Conservation (phyloP, 2,888 invertebrate genomes). For the Tethea ocularis region DNA sequence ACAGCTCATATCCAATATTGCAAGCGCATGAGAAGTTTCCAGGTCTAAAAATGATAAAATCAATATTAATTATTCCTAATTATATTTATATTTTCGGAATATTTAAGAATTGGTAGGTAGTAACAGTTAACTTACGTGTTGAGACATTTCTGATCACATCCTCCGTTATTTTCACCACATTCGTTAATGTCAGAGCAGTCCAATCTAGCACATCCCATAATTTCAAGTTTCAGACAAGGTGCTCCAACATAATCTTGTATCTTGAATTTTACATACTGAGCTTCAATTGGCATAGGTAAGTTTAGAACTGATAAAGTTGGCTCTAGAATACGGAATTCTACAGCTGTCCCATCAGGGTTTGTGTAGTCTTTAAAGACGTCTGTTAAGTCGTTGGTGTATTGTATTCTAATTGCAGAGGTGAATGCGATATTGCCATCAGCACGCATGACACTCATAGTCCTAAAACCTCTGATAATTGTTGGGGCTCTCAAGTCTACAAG, state of each 20-base stretch:
- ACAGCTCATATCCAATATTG: constrained; percentile 95
- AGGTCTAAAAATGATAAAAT: constrained; percentile 79
- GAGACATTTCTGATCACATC: constrained; percentile 96
- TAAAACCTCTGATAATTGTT: constrained; percentile 94
- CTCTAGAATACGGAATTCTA: constrained; percentile 95
- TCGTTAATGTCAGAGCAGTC: constrained; percentile 96
- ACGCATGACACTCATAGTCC: constrained; percentile 94
- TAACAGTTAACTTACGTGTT: constrained; percentile 83
- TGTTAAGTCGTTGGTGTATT: constrained; percentile 94
- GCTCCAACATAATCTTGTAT: constrained; percentile 94
- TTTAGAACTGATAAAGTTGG: constrained; percentile 96
- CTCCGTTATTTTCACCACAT: constrained; percentile 93
- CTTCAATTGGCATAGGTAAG: constrained; percentile 95
- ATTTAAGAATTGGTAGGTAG: constrained; percentile 4
- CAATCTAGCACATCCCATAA: constrained; percentile 95
- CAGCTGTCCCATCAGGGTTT: constrained; percentile 96
- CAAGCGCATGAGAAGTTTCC: constrained; percentile 95
- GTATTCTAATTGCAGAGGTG: constrained; percentile 94
- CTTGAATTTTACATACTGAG: constrained; percentile 93
- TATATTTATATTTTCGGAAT: constrained; percentile 5
- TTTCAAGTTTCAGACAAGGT: constrained; percentile 94
- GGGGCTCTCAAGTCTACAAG: constrained; percentile 94
- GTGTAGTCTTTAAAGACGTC: constrained; percentile 96
- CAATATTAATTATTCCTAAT: constrained; percentile 9
- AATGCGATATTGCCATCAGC: constrained; percentile 93